phyloP scores from a whole-genome alignment of 2,113 vertebrate species.

The Carollia perspicillata region DNA sequence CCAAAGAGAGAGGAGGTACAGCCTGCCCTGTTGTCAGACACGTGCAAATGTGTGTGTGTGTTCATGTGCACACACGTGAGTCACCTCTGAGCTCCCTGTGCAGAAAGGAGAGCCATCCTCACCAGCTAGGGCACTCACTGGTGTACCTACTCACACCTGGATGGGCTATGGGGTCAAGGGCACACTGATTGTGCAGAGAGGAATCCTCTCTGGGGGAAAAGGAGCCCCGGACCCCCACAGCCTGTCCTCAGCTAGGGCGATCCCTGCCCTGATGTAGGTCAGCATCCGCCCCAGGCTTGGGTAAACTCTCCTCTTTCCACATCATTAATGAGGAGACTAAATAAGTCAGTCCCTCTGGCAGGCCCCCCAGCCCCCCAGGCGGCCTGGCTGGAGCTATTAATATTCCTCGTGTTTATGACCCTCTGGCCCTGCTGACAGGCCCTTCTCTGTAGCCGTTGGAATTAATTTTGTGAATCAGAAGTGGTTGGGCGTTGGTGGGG shows the following conservation, averaged over 20 bases:
- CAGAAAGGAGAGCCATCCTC: neutral
- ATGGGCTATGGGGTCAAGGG: neutral
- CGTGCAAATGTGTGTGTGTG: neutral
- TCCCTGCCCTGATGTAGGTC: slow-evolving; percentile 50
- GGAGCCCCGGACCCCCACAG: neutral
- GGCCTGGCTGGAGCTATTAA: slow-evolving; percentile 53
- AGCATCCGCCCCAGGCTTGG: slow-evolving; percentile 17
- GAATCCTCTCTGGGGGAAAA: neutral
- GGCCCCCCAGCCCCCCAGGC: neutral
- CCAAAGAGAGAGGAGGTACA: neutral
- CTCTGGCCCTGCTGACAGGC: slow-evolving; percentile 32
- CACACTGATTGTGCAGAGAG: neutral
- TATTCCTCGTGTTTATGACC: slow-evolving; percentile 63
- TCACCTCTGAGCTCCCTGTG: neutral
- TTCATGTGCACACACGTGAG: accelerated
- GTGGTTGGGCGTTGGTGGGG: neutral
- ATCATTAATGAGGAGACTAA: slow-evolving; percentile 63
- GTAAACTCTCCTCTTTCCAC: slow-evolving; percentile 42
- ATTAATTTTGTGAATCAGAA: slow-evolving; percentile 78
- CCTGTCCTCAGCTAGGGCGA: slow-evolving; percentile 30
- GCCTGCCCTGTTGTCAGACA: neutral
- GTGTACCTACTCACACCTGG: neutral
- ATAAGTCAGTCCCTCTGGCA: slow-evolving; percentile 53
- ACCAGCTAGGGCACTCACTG: neutral
- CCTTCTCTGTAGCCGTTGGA: slow-evolving; percentile 55